Base-by-base conservation (phyloP, 2,797 vertebrate species). In the Neomorphus geoffroyi region DNA sequence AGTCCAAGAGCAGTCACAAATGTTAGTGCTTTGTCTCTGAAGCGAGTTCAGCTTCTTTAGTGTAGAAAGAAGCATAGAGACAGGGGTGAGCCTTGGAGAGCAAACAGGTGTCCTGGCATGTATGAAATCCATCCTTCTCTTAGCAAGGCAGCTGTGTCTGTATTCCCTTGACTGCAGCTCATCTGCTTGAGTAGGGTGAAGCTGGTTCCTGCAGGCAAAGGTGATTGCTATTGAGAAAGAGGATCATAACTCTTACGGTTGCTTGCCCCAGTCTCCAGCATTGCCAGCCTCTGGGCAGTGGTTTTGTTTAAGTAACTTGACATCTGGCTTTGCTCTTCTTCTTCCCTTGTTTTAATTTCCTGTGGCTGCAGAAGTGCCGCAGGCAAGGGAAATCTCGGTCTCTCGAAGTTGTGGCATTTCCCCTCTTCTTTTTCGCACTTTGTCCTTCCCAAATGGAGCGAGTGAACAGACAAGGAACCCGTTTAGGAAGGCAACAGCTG, bases 271-370 rank as follows among this genome's bases (percentile, higher is more conserved):
- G 19, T 80, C 28, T 88, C 37, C 65, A 50, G 37, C 27, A 14
- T 39, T 93, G 50, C 61, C 83, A 93, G 66, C 41, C 77, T 32
- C 16, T 27, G 69, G 88, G 69, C 82, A 72, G 61, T 86, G 88
- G 65, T 67, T 94, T 50, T 51, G 24, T 67, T 27, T 70, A 62
- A 78, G 26, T 57, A 64, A 54, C 32, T 56, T 81, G 58, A 74
- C 58, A 61, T 90, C 95, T 86, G 80, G 24, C 58, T 91, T 74
- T 88, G 35, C 72, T 86, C 61, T 86, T 96, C 80, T 41, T 80
- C 58, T 62, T 80, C 57, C 84, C 92, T 91, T 71, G 45, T 78
- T 87, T 78, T 91, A 71, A 84, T 94, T 88, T 91, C 90, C 90
- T 78, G 75, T 74, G 66, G 82, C 73, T 88, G 61, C 3, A 6